phyloP scores from a whole-genome alignment of 2,888 invertebrate genomes.

The Ramazzottius varieornatus region DNA sequence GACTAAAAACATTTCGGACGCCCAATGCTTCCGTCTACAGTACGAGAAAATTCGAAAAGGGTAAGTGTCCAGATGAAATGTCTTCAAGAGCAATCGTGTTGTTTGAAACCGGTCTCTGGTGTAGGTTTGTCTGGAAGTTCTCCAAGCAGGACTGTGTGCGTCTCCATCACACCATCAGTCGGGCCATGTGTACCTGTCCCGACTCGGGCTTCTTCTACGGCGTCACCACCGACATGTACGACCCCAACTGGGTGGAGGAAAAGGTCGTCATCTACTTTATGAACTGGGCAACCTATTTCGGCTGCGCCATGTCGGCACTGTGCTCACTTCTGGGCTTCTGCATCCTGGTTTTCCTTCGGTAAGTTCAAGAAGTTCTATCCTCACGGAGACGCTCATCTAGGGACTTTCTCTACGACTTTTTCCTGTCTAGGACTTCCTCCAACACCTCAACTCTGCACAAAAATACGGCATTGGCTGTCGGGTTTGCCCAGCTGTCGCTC shows the following conservation, averaged over 20 bases:
- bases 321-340: slow-evolving; percentile 18
- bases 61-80: not conserved
- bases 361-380: slow-evolving; percentile 7
- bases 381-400: not conserved
- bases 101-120: not conserved
- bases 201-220: slow-evolving; percentile 13
- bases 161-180: not conserved
- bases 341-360: slow-evolving; percentile 20
- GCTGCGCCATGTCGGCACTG: slow-evolving; percentile 19
- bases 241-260: slow-evolving; percentile 22
- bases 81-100: not conserved
- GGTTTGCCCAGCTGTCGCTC: slow-evolving; percentile 18
- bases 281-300: slow-evolving; percentile 21
- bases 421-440: slow-evolving; percentile 19
- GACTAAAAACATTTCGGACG: slow-evolving; percentile 23
- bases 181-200: not conserved
- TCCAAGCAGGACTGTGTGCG: not conserved
- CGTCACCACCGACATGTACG: slow-evolving; percentile 23
- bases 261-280: slow-evolving; percentile 18
- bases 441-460: slow-evolving; percentile 22
- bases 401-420: no score
- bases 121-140: not conserved
- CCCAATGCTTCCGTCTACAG: slow-evolving; percentile 18
- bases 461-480: slow-evolving; percentile 20
- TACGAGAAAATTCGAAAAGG: slow-evolving; percentile 10